phyloP scores from a whole-genome alignment of 2,888 invertebrate species.

The Erynnis tages region DNA sequence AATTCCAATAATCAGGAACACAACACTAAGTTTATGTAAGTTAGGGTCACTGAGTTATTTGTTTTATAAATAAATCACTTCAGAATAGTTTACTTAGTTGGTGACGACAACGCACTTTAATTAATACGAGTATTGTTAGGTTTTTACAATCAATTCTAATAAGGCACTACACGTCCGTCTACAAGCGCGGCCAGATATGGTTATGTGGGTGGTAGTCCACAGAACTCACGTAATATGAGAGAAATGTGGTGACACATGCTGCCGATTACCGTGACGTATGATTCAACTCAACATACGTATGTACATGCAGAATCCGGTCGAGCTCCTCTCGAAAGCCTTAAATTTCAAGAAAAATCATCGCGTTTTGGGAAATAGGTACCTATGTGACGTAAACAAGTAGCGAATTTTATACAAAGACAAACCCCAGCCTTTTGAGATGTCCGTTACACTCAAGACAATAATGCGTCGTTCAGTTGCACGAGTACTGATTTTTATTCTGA shows the following conservation, averaged over 20 bases:
- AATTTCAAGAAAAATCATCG: no score
- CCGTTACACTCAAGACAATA: no score
- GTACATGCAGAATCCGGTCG: slow-evolving; percentile 17
- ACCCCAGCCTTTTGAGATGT: no score
- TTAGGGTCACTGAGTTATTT: neutral
- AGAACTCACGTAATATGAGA: slow-evolving; percentile 8
- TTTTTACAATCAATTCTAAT: slow-evolving; percentile 4
- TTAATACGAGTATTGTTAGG: neutral
- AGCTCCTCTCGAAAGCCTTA: slow-evolving; percentile 3
- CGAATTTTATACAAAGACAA: no score
- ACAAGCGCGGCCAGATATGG: slow-evolving; percentile 6
- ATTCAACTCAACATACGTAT: no score
- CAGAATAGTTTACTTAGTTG: neutral
- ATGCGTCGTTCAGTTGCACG: no score
- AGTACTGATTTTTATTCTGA: no score
- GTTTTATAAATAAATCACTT: slow-evolving; percentile 4
- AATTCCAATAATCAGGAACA: slow-evolving; percentile 4
- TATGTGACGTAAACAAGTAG: no score
- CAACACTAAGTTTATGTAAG: slow-evolving; percentile 1
- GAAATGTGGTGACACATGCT: slow-evolving; percentile 18
- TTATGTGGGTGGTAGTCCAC: neutral
- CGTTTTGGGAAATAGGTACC: no score
- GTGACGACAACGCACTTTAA: slow-evolving; percentile 5
- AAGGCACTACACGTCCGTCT: slow-evolving; percentile 13
- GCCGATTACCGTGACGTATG: slow-evolving; percentile 14